Conservation (phyloP, 2,888 invertebrate genomes). For the Dascillus cervinus region DNA sequence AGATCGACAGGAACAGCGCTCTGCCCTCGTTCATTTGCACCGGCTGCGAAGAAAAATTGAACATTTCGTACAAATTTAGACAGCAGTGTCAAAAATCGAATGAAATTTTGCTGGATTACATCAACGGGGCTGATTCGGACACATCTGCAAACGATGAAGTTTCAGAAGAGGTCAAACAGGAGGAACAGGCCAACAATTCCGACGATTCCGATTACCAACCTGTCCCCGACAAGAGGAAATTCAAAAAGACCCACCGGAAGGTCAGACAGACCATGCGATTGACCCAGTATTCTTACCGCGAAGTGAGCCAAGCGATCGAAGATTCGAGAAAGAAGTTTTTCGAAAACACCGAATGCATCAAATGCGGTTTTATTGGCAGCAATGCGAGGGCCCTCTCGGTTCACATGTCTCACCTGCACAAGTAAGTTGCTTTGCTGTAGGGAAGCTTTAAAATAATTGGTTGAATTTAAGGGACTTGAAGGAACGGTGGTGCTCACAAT, state of each 20-base stretch:
- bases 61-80: constrained; percentile 24
- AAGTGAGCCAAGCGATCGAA: constrained; percentile 25
- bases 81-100: constrained; percentile 25
- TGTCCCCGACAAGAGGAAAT: constrained; percentile 2
- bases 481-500: constrained; percentile 28
- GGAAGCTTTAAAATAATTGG: constrained; percentile 3
- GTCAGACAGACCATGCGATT: constrained; percentile 14
- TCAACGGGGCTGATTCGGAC: constrained; percentile 6
- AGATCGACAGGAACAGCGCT: constrained; percentile 20
- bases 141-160: no score
- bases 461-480: constrained; percentile 26
- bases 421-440: constrained; percentile 21
- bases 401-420: constrained; percentile 31
- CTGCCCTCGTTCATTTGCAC: constrained; percentile 22
- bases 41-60: constrained; percentile 25
- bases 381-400: constrained; percentile 27
- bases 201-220: constrained; percentile 9
- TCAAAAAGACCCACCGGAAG: neutral
- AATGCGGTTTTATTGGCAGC: constrained; percentile 26
- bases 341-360: constrained; percentile 23
- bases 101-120: constrained; percentile 12
- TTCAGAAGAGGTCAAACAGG: constrained; percentile 7
- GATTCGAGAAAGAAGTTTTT: constrained; percentile 19
- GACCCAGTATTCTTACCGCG: constrained; percentile 20
- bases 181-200: constrained; percentile 7